Evolutionary conservation across 1,140 invertebrate species (phyloP), one percentile per base, ranked within the genome.

Genomic region (Pseudomyrmex sp.): DNA sequence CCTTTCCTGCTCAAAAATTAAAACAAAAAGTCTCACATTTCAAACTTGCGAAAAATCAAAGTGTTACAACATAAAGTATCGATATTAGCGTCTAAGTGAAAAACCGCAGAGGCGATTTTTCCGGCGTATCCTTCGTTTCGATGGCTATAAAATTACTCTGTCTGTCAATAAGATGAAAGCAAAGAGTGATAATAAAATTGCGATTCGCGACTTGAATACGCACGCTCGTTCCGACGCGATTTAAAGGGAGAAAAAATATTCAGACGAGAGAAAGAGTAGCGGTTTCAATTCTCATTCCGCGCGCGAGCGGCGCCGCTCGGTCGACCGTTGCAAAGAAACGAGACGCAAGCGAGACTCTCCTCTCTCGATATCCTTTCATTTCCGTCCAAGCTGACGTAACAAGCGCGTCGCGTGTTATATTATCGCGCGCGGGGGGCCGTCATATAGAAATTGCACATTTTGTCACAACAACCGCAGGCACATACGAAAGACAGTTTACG

Each of bases 391-490:
- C 54, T 80, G 35, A 72, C 46, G 44, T 80, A 79, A 79, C 66
- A 70, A 79, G 65, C 61, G 20, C 23, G 48, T 75, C 46, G 56
- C 63, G 54, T 56, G 74, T 61, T 83, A 68, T 85, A 73, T 77
- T 83, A 83, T 87, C 85, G 70, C 26, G 50, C 13, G 5, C 35
- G 5, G n/a, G 54, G 13, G 50, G 46, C 35, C 65, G 58, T 74
- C 63, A 35, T 35, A 61, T 84, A 85, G 86, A 88, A 87, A 88
- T 88, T 88, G 85, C 69, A 69, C 82, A 82, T 88, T 87, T 84
- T 87, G 82, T 84, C 86, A 87, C 82, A 76, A 54, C 52, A 65
- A 75, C 66, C 59, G 52, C 50, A 54, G 62, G 3, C 15, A 48
- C 35, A 35, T 35, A 35, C 61, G 70, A 63, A 74, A 74, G 63